Evolutionary conservation across 1,140 invertebrate genomes (phyloP).

Genomic region (Eumeta japonica): DNA sequence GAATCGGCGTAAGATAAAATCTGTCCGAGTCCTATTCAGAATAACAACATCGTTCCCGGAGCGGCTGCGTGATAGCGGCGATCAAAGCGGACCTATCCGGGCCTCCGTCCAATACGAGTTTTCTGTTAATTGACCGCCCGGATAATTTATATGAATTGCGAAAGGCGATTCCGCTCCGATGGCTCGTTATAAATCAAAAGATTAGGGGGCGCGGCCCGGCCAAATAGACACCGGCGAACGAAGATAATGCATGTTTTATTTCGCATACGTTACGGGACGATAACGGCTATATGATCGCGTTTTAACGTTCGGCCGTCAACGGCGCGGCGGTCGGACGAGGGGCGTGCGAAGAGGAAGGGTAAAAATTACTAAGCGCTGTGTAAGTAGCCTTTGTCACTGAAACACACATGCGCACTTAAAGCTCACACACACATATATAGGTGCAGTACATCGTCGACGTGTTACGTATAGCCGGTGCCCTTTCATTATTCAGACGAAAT

Average conservation of each 20-base stretch:
- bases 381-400: not conserved
- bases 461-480: conserved; percentile 40
- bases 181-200: conserved; percentile 53
- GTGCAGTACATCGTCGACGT: no score
- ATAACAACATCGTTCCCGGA: no score
- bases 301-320: not conserved
- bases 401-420: no score
- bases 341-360: no score
- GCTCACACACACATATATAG: no score
- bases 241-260: conserved; percentile 42
- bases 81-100: conserved; percentile 36
- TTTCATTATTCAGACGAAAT: conserved; percentile 55
- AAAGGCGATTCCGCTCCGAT: conserved; percentile 39
- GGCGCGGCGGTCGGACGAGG: not conserved
- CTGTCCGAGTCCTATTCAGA: no score
- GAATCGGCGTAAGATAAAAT: no score
- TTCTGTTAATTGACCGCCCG: conserved; percentile 52
- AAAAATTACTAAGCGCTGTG: no score
- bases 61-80: conserved; percentile 19
- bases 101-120: no score
- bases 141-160: conserved; percentile 55
- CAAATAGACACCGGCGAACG: conserved; percentile 49
- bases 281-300: conserved; percentile 26
- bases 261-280: conserved; percentile 50
- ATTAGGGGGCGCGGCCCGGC: conserved; percentile 35